Evolutionary conservation across 2,888 invertebrate genomes (phyloP).

Genomic region (Calameuta pallipes): DNA sequence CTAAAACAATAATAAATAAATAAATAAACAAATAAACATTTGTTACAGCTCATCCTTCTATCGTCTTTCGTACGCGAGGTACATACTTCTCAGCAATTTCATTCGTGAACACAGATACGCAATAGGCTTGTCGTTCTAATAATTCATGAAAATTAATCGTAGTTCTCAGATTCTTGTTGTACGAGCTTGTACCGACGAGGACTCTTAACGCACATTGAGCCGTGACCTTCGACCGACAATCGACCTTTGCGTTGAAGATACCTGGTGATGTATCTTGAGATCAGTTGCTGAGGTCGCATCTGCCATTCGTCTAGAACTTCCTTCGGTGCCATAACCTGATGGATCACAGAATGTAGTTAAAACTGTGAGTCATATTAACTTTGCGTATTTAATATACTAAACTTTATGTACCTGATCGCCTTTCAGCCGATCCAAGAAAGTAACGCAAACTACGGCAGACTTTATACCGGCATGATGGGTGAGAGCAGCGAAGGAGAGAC

Average conservation of each 20-base stretch:
- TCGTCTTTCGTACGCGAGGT: neutral
- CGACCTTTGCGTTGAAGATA: conserved; percentile 84
- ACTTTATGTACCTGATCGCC: conserved; percentile 85
- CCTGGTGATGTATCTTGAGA: conserved; percentile 85
- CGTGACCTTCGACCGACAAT: conserved; percentile 77
- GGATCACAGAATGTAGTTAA: neutral
- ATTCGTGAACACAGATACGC: conserved; percentile 4
- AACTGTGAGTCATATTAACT: neutral
- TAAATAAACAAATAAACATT: neutral
- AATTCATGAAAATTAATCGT: conserved; percentile 73
- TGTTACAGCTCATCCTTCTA: neutral
- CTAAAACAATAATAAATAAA: neutral
- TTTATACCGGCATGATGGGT: conserved; percentile 93
- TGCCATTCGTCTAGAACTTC: conserved; percentile 93
- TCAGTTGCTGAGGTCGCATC: conserved; percentile 85
- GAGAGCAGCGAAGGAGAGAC: conserved; percentile 91
- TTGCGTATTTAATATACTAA: neutral
- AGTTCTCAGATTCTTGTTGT: conserved; percentile 91
- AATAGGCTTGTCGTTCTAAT: neutral
- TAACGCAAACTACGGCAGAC: conserved; percentile 94
- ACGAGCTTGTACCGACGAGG: conserved; percentile 89
- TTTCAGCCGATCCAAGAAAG: conserved; percentile 89
- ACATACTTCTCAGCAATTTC: neutral
- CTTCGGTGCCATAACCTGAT: conserved; percentile 84
- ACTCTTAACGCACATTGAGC: conserved; percentile 85